These are phyloP conservation scores for Drosophila bunnanda DNA, from an alignment of 2,888 invertebrate genomes.

Conservation along the genomic window DNA sequence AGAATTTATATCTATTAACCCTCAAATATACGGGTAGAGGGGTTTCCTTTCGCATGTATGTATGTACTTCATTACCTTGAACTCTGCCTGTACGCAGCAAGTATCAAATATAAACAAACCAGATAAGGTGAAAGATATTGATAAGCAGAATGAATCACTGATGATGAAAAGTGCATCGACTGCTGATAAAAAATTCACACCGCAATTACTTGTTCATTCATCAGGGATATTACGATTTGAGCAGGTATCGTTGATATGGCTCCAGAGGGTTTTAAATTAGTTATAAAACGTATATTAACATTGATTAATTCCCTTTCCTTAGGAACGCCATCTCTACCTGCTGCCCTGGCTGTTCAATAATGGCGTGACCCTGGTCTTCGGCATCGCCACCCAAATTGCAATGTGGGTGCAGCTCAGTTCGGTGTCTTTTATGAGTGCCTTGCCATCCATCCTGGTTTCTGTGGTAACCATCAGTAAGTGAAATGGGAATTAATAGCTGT, in stretches of 20 bases:
- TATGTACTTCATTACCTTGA: neutral
- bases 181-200: neutral
- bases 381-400: constrained; percentile 37
- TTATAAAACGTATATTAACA: neutral
- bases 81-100: neutral
- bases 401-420: neutral
- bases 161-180: neutral
- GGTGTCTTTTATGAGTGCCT: neutral
- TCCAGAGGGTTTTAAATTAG: neutral
- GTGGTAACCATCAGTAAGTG: neutral
- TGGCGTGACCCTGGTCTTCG: constrained; percentile 52
- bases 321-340: constrained; percentile 75
- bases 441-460: neutral
- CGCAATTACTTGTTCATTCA: neutral
- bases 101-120: neutral
- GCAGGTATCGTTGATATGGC: neutral
- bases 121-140: neutral
- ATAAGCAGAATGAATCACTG: constrained; percentile 1
- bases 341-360: constrained; percentile 74
- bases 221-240: neutral
- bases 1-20: neutral
- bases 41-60: neutral
- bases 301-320: neutral
- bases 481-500: neutral
- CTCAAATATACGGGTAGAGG: neutral